phyloP scores from a whole-genome alignment of 2,888 invertebrate genomes.

The Psylliodes chrysocephalus region DNA sequence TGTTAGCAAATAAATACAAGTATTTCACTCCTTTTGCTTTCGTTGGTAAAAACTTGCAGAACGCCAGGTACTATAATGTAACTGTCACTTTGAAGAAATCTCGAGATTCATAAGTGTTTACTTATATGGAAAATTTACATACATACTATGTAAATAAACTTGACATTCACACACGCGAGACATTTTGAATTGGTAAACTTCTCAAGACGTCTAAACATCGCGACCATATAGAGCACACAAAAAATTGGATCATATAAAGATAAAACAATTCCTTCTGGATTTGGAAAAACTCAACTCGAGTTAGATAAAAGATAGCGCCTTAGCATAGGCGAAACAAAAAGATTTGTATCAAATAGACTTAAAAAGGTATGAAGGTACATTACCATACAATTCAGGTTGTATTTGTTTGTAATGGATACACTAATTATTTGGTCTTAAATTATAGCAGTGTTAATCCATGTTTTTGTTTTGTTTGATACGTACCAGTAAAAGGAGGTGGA shows the following conservation, averaged over 20 bases:
- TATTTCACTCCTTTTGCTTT: background rate
- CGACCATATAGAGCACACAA: constrained; percentile 27
- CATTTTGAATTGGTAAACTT: constrained; percentile 30
- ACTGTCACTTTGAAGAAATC: constrained; percentile 26
- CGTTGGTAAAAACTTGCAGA: background rate
- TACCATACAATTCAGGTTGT: constrained; percentile 12
- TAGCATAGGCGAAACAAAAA: constrained; percentile 27
- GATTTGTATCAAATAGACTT: constrained; percentile 24
- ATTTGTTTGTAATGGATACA: constrained; percentile 4
- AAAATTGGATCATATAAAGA: constrained; percentile 39
- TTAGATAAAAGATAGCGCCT: constrained; percentile 18
- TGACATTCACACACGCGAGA: constrained; percentile 28
- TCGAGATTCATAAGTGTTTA: constrained; percentile 23
- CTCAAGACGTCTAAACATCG: constrained; percentile 22
- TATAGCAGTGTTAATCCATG: too few relatives aligned
- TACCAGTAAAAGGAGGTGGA: too few relatives aligned
- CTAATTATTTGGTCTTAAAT: constrained; percentile 3
- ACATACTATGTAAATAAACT: constrained; percentile 28
- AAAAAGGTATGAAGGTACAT: constrained; percentile 16
- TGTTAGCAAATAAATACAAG: background rate
- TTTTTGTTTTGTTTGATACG: too few relatives aligned
- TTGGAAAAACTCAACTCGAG: constrained; percentile 11
- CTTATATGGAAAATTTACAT: constrained; percentile 26
- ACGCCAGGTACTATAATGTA: constrained; percentile 25
- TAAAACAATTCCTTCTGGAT: constrained; percentile 39